These are phyloP conservation scores for Lanius ludovicianus DNA, from an alignment of 2,113 vertebrate species.

Conservation along the genomic window DNA sequence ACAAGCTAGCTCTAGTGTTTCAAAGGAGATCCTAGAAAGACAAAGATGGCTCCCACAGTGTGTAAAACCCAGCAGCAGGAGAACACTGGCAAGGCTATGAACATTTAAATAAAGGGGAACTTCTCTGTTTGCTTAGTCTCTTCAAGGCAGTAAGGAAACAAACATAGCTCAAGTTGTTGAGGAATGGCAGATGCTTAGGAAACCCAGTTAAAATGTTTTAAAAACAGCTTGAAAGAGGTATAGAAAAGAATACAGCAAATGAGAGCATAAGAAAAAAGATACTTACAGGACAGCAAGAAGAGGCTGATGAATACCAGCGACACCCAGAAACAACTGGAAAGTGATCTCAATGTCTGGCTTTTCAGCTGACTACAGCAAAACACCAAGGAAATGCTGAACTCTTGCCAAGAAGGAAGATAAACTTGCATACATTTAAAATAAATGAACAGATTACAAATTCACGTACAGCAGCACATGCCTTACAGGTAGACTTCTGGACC, in stretches of 20 bases:
- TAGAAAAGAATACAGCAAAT: not conserved
- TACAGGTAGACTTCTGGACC: not conserved
- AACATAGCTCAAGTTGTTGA: not conserved
- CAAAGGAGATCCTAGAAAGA: not conserved
- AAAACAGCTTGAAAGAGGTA: not conserved
- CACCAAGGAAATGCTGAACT: not conserved
- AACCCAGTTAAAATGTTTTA: not conserved
- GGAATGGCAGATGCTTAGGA: not conserved
- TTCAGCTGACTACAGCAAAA: conserved; percentile 17
- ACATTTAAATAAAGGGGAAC: not conserved
- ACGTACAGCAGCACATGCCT: not conserved
- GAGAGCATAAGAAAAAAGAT: not conserved
- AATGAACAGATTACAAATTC: not conserved
- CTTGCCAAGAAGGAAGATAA: conserved; percentile 10
- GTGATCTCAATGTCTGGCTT: not conserved
- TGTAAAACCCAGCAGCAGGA: not conserved
- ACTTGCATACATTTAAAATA: not conserved
- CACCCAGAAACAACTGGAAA: not conserved
- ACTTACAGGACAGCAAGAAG: conserved; percentile 20
- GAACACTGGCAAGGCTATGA: not conserved
- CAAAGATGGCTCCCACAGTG: not conserved
- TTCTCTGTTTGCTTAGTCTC: not conserved
- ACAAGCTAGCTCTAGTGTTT: not conserved
- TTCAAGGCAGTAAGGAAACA: not conserved
- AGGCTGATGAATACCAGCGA: not conserved